phyloP scores from a whole-genome alignment of 2,797 vertebrate species.

The Fratercula arctica region DNA sequence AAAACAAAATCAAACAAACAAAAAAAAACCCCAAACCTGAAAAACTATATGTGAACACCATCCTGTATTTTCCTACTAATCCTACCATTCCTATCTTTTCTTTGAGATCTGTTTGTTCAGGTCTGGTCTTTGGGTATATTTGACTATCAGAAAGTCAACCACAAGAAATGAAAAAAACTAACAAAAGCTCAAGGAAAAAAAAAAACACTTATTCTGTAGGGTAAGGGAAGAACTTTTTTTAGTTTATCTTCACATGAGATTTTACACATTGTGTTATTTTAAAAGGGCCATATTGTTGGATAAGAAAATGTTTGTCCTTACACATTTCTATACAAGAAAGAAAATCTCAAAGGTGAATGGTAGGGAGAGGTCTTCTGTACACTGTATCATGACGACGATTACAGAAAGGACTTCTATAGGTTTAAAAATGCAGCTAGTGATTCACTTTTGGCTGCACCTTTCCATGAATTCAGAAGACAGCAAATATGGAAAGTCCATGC shows the following conservation, averaged over 20 bases:
- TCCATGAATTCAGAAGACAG: background rate
- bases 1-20: background rate
- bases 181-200: background rate
- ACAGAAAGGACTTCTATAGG: background rate
- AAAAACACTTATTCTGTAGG: accelerated
- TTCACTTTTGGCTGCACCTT: background rate
- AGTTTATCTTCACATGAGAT: background rate
- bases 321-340: background rate
- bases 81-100: background rate
- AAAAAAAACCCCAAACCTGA: no score
- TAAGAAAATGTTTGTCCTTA: background rate
- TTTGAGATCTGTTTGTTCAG: background rate
- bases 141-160: background rate
- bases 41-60: background rate
- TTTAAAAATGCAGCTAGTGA: background rate
- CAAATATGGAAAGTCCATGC: background rate
- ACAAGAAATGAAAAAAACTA: background rate
- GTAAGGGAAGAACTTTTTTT: background rate
- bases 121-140: background rate
- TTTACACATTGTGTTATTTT: background rate
- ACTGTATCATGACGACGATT: background rate
- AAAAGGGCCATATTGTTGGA: background rate
- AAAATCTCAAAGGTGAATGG: background rate
- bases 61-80: background rate
- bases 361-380: background rate